These are phyloP conservation scores for Mimachlamys varia DNA, from an alignment of 2,888 invertebrate genomes.

Conservation along the genomic window DNA sequence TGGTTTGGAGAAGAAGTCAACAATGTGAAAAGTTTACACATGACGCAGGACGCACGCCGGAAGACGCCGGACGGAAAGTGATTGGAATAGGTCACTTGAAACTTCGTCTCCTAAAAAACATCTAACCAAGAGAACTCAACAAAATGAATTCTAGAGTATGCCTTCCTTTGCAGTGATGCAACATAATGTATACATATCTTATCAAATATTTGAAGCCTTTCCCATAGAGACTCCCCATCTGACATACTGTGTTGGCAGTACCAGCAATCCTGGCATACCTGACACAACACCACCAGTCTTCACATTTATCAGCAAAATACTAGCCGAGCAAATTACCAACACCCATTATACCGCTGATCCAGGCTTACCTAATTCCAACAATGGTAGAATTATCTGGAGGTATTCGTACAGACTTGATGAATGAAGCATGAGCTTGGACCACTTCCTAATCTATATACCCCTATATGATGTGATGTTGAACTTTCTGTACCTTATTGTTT, in stretches of 20 bases:
- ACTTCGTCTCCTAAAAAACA: too few relatives aligned
- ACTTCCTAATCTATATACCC: not conserved
- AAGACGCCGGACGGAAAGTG: too few relatives aligned
- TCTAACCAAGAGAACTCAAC: not conserved
- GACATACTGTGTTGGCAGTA: conserved; percentile 14
- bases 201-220: conserved; percentile 28
- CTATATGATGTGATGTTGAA: not conserved
- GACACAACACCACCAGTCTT: conserved; percentile 25
- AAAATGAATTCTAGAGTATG: not conserved
- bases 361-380: not conserved
- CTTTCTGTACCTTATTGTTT: not conserved
- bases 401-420: not conserved
- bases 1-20: too few relatives aligned
- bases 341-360: not conserved
- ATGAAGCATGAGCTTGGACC: not conserved
- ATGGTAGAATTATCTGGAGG: not conserved
- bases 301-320: conserved; percentile 11
- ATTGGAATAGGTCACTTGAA: too few relatives aligned
- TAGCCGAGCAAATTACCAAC: not conserved
- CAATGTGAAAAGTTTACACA: too few relatives aligned
- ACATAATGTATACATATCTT: not conserved
- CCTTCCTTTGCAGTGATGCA: not conserved
- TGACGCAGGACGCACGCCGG: too few relatives aligned
- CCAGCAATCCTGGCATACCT: conserved; percentile 13
- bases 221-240: not conserved